phyloP scores from a whole-genome alignment of 1,140 invertebrate genomes.

The Bathynomus jamesi region DNA sequence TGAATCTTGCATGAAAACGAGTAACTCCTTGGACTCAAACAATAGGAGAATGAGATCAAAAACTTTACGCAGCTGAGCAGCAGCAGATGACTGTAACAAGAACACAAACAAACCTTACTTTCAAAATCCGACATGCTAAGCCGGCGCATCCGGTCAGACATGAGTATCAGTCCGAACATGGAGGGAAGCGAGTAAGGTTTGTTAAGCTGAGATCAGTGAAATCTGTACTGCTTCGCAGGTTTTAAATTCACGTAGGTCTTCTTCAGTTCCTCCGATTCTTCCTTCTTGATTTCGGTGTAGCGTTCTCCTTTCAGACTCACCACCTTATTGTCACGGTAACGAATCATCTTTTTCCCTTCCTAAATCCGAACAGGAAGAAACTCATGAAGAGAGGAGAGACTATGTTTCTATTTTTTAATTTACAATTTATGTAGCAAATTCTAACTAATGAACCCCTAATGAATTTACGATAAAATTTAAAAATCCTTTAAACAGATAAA shows the following conservation, averaged over 20 bases:
- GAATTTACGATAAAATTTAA: too few species aligned
- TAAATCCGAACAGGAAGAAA: too few species aligned
- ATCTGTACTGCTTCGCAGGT: slow-evolving; percentile 48
- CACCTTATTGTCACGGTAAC: slow-evolving; percentile 89
- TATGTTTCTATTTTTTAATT: too few species aligned
- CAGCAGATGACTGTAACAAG: not conserved
- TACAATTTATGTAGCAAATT: too few species aligned
- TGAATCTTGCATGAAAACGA: too few species aligned
- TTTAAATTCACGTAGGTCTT: slow-evolving; percentile 55
- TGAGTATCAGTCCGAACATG: not conserved
- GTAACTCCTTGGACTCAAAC: too few species aligned
- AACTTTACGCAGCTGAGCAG: not conserved
- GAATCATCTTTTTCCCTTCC: slow-evolving; percentile 70
- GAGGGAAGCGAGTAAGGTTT: slow-evolving; percentile 28
- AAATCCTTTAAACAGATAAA: too few species aligned
- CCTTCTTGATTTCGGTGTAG: slow-evolving; percentile 71
- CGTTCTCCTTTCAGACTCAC: slow-evolving; percentile 88
- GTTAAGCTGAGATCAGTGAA: slow-evolving; percentile 42
- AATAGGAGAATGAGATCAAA: not conserved
- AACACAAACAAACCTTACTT: not conserved
- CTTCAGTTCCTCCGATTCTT: slow-evolving; percentile 71
- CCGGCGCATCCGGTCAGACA: not conserved
- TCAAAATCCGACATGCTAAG: not conserved
- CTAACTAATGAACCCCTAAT: too few species aligned
- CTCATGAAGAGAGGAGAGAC: too few species aligned